phyloP scores from a whole-genome alignment of 2,113 vertebrate genomes.

The Marmota flaviventris region DNA sequence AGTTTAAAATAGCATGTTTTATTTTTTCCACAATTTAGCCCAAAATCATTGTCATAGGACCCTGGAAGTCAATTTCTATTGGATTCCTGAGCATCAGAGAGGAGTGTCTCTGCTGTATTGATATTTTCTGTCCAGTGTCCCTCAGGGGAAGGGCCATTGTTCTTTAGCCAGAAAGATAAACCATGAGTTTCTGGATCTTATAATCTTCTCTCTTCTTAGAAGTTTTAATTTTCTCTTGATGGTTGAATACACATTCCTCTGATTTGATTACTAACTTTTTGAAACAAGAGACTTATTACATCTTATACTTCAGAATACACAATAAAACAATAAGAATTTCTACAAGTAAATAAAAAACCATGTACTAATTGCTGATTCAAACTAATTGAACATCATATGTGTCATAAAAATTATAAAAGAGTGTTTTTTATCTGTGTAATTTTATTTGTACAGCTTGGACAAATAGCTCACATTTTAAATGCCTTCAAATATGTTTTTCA shows the following conservation, averaged over 20 bases:
- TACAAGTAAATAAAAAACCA: background rate
- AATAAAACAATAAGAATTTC: background rate
- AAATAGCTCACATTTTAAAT: conserved; percentile 66
- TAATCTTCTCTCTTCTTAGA: background rate
- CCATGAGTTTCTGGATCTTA: background rate
- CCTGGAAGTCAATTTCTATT: background rate
- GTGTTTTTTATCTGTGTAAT: conserved; percentile 50
- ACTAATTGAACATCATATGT: background rate
- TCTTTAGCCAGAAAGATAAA: background rate
- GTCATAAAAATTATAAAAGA: conserved; percentile 18
- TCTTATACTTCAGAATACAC: background rate
- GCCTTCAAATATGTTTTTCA: conserved; percentile 55
- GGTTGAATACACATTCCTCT: background rate
- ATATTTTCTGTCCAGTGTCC: background rate
- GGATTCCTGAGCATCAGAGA: background rate
- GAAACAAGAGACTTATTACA: background rate
- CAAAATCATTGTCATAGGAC: background rate
- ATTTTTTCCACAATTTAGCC: background rate
- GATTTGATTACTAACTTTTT: background rate
- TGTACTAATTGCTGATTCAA: conserved; percentile 40
- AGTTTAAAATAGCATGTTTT: background rate
- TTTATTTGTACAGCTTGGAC: conserved; percentile 59
- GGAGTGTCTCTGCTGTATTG: background rate
- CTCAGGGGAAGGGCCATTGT: background rate
- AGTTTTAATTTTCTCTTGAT: conserved; percentile 4